These are phyloP conservation scores for Chionis minor DNA, from an alignment of 2,113 vertebrate genomes.

Conservation along the genomic window DNA sequence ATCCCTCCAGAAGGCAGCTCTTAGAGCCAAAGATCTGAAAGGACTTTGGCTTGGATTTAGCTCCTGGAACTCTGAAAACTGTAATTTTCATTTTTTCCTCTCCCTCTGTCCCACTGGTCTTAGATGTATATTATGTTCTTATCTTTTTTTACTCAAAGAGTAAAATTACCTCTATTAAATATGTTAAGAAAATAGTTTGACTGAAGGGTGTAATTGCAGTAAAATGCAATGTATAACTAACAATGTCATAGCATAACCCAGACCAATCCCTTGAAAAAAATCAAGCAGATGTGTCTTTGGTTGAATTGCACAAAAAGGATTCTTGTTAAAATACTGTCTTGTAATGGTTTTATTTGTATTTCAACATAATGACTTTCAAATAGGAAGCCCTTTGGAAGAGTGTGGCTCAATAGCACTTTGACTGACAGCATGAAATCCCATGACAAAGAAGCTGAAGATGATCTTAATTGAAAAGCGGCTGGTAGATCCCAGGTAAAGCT, in stretches of 20 bases:
- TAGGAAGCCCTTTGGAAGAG: not conserved
- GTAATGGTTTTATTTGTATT: not conserved
- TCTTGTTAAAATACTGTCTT: not conserved
- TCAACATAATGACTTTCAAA: not conserved
- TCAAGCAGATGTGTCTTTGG: not conserved
- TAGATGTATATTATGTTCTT: not conserved
- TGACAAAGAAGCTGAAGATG: not conserved
- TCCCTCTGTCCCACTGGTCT: not conserved
- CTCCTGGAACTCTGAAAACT: not conserved
- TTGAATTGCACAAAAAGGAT: not conserved
- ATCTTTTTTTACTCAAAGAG: not conserved
- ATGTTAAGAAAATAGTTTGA: not conserved
- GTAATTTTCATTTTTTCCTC: not conserved
- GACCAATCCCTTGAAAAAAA: not conserved
- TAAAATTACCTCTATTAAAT: not conserved
- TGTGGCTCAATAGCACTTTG: not conserved
- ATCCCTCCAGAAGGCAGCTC: not conserved
- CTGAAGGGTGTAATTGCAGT: not conserved
- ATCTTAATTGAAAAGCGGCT: not conserved
- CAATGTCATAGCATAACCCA: not conserved
- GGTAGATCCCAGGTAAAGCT: not conserved
- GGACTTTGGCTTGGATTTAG: conserved; percentile 13
- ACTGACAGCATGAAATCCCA: not conserved
- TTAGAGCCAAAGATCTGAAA: not conserved
- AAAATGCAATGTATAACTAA: not conserved